Conservation (phyloP, 2,888 invertebrate species). For the Isotomurus palustris region DNA sequence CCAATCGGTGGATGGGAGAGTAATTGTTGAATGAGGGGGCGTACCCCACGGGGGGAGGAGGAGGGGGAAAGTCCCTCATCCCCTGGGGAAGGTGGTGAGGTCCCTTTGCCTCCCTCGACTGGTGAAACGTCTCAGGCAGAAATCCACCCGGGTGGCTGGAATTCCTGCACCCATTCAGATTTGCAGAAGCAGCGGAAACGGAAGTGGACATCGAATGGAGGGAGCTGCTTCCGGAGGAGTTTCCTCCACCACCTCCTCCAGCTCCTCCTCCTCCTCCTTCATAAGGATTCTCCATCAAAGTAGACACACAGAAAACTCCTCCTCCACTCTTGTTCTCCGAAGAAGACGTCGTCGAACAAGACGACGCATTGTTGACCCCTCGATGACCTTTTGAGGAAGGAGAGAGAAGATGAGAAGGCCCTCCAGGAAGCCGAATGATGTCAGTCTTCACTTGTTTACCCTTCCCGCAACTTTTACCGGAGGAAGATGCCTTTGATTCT, state of each 20-base stretch:
- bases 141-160: no score
- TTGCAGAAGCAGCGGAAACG: constrained; percentile 17
- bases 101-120: neutral
- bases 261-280: constrained; percentile 1
- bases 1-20: constrained; percentile 46
- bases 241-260: constrained; percentile 25
- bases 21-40: constrained; percentile 41
- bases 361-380: constrained; percentile 6
- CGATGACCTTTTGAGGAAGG: constrained; percentile 26
- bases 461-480: no score
- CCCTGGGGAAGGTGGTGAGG: constrained; percentile 12
- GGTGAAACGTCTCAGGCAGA: no score
- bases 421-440: constrained; percentile 43
- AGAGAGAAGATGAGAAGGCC: no score
- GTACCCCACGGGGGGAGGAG: constrained; percentile 1
- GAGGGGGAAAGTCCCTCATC: constrained; percentile 12
- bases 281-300: neutral
- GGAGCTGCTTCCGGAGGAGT: constrained; percentile 22
- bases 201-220: constrained; percentile 38
- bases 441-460: constrained; percentile 44
- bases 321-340: constrained; percentile 1
- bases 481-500: constrained; percentile 25
- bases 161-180: no score
- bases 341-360: constrained; percentile 27
- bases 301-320: neutral